Evolutionary conservation across 2,113 vertebrate species (phyloP), one percentile per base, ranked within the genome.

Genomic region (Atractosteus spatula): DNA sequence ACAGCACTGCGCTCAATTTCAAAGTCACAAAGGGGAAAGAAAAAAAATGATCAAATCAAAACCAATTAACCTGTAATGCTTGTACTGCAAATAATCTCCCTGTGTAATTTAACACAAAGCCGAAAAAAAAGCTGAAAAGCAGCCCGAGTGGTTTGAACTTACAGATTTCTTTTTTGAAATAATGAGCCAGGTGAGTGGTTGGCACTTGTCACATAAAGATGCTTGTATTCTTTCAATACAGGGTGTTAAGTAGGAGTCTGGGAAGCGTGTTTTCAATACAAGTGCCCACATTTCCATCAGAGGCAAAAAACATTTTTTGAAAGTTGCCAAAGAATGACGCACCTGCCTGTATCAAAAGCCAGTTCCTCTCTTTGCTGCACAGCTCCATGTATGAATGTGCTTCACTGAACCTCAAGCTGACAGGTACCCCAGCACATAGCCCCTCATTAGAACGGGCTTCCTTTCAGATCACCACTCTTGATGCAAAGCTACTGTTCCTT

Each of bases 381-480:
- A 29, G 17, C n/a, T 65, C 8, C 7, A 17, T 8, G 62, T 41
- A 29, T 2, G 62, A 65, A 41, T 43, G 62, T 3, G 17, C 41
- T 65, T 65, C 8, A 65, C 62, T 41, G 29, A 65, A 41, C 17
- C 17, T 65, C 29, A 17, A 65, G 41, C 62, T 65, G 62, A 65
- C 62, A 65, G 62, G 62, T 41, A 65, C 29, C 41, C 62, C 41
- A 10, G n/a, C 62, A 65, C 17, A 65, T 65, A 29, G 4, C 62
- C 17, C 62, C 62, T 65, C 62, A 65, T 65, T 65, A 65, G 62
- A 65, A 65, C 7, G 62, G 62, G 8, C 62, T 65, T 41, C 2
- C 62, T 65, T 65, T 29, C 62, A 65, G n/a, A 65, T 13, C 62
- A 8, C 41, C 62, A 65, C 62, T 65, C 17, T 29, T 65, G 62